phyloP scores from a whole-genome alignment of 1,140 invertebrate species.

The Aphidius ervi region DNA sequence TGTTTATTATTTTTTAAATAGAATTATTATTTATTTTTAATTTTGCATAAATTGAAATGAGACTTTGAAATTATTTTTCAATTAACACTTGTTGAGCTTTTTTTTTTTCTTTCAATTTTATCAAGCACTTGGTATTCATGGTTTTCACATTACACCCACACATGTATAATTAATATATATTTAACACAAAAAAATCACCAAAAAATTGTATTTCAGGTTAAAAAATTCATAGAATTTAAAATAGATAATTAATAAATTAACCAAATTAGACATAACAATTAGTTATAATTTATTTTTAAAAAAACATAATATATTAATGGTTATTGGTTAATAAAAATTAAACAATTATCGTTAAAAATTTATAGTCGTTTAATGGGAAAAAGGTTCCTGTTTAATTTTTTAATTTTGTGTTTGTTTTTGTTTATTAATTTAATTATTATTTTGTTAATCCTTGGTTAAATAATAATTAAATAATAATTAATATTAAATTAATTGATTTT shows the following conservation, averaged over 20 bases:
- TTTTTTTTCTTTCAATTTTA: no score
- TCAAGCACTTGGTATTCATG: no score
- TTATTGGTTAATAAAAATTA: conserved; percentile 8
- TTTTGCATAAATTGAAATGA: no score
- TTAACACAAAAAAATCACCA: no score
- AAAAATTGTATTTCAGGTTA: no score
- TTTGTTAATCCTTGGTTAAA: background rate
- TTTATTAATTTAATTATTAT: conserved; percentile 3
- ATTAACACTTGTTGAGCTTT: no score
- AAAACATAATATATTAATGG: conserved; percentile 4
- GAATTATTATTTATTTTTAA: background rate
- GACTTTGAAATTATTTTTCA: no score
- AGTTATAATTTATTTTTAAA: background rate
- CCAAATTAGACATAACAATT: conserved; percentile 2
- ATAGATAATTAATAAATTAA: background rate
- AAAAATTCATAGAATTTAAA: background rate
- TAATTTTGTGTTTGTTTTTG: conserved; percentile 7
- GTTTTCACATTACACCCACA: no score
- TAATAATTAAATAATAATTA: conserved; percentile 13
- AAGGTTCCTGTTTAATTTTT: conserved; percentile 2
- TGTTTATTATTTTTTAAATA: background rate
- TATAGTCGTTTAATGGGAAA: no score
- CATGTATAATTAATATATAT: no score
- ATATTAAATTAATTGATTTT: background rate
- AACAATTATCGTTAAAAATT: no score